phyloP scores from a whole-genome alignment of 2,888 invertebrate genomes.

The Agrochola litura region DNA sequence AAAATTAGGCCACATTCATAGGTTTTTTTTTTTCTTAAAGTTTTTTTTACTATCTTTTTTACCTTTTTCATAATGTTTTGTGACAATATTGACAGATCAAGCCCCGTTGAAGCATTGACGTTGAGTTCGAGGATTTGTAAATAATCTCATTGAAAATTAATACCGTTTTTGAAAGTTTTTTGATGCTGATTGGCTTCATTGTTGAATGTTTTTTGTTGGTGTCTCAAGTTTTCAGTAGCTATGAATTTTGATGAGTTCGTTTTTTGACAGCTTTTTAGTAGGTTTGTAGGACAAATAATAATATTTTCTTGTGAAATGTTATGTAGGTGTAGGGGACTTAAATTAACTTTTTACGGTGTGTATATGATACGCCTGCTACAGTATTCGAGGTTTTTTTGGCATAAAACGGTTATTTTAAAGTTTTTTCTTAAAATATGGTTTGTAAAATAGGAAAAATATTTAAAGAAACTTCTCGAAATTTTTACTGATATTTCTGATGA shows the following conservation, averaged over 20 bases:
- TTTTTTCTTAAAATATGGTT: background rate
- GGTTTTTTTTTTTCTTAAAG: slow-evolving; percentile 71
- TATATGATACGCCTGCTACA: background rate
- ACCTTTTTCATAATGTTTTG: slow-evolving; percentile 81
- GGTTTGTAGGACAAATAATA: slow-evolving; percentile 25
- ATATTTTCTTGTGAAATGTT: slow-evolving; percentile 15
- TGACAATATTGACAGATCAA: slow-evolving; percentile 89
- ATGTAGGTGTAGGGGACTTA: slow-evolving; percentile 3
- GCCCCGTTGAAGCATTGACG: slow-evolving; percentile 77
- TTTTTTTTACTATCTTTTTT: slow-evolving; percentile 68
- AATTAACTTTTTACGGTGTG: slow-evolving; percentile 4
- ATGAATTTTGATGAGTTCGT: slow-evolving; percentile 74
- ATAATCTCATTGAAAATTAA: slow-evolving; percentile 90
- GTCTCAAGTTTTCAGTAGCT: slow-evolving; percentile 76
- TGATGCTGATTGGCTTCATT: slow-evolving; percentile 86
- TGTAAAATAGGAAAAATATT: background rate
- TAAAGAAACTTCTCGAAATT: background rate
- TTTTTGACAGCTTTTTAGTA: slow-evolving; percentile 55
- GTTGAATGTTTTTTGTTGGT: slow-evolving; percentile 82
- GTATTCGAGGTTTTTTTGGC: background rate
- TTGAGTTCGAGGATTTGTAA: slow-evolving; percentile 85
- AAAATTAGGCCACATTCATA: slow-evolving; percentile 90
- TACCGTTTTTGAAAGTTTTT: slow-evolving; percentile 80
- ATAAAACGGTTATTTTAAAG: background rate
- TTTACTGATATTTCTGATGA: background rate